Conservation (phyloP, 2,888 invertebrate species). For the Nomada ruficornis region DNA sequence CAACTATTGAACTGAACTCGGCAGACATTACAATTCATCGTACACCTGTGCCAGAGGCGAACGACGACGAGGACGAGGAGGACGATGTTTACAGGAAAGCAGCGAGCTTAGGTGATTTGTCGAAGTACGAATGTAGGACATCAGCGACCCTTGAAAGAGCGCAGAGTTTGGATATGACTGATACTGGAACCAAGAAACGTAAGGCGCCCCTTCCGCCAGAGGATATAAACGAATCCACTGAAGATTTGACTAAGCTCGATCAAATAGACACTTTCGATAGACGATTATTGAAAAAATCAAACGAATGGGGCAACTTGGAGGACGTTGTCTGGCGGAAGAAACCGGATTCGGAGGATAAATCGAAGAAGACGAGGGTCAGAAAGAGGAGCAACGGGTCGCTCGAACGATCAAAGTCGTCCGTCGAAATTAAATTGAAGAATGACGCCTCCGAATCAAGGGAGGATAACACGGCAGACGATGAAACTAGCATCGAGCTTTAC, state of each 20-base stretch:
- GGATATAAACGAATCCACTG: constrained; percentile 82
- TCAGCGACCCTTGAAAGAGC: constrained; percentile 89
- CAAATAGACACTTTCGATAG: constrained; percentile 89
- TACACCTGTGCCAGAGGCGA: constrained; percentile 85
- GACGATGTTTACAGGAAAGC: constrained; percentile 90
- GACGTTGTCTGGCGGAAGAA: constrained; percentile 89
- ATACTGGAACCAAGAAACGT: constrained; percentile 87
- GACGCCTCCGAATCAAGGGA: constrained; percentile 72
- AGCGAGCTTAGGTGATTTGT: constrained; percentile 92
- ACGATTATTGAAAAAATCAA: constrained; percentile 89
- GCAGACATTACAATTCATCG: constrained; percentile 90
- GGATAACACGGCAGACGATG: constrained; percentile 1
- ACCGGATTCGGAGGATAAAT: constrained; percentile 79
- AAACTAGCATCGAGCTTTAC: constrained; percentile 76
- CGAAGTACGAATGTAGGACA: constrained; percentile 87
- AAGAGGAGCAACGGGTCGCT: constrained; percentile 85
- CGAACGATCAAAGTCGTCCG: constrained; percentile 88
- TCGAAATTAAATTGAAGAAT: constrained; percentile 86
- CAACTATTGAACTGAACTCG: constrained; percentile 90
- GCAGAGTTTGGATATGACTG: constrained; percentile 91
- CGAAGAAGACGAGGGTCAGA: constrained; percentile 70
- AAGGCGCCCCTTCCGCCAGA: constrained; percentile 87
- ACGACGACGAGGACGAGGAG: constrained; percentile 85
- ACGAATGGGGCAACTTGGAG: constrained; percentile 90
- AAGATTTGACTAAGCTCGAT: constrained; percentile 85